Conservation (phyloP, 2,888 invertebrate species). For the Chelonus formosanus region DNA sequence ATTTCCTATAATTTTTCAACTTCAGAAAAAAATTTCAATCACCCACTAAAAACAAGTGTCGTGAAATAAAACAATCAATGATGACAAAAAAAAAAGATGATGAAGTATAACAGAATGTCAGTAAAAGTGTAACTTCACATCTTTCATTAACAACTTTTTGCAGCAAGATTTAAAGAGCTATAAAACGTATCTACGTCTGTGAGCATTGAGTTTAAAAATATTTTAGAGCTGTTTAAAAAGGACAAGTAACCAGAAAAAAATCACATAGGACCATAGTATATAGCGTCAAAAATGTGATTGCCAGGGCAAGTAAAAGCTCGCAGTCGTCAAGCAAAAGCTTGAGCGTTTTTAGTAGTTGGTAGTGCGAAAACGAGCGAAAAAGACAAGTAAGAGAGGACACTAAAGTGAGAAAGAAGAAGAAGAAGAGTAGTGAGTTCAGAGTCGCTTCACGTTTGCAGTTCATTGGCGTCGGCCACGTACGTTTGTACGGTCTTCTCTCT, state of each 20-base stretch:
- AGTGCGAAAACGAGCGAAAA: conserved; percentile 22
- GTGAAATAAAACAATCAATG: too few species aligned
- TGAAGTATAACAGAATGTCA: too few species aligned
- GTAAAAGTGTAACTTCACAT: too few species aligned
- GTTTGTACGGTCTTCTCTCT: conserved; percentile 43
- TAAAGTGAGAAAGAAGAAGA: conserved; percentile 26
- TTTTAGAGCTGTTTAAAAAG: neutral
- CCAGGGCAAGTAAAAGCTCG: conserved; percentile 23
- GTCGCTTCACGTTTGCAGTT: conserved; percentile 47
- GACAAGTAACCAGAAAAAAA: neutral
- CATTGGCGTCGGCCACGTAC: conserved; percentile 48
- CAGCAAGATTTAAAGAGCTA: too few species aligned
- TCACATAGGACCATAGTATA: neutral
- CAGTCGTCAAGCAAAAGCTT: conserved; percentile 24
- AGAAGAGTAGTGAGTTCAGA: conserved; percentile 29
- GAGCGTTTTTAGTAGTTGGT: conserved; percentile 26
- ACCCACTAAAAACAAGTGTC: too few species aligned
- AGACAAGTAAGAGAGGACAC: conserved; percentile 10
- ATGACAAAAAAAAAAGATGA: too few species aligned
- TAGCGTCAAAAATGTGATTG: conserved; percentile 23
- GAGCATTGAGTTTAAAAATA: neutral
- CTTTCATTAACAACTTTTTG: too few species aligned
- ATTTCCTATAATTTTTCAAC: too few species aligned
- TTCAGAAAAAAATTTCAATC: too few species aligned
- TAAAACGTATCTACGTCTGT: too few species aligned